Evolutionary conservation across 2,888 invertebrate species (phyloP), one percentile per base, ranked within the genome.

Genomic region (Andricus quercusramuli): DNA sequence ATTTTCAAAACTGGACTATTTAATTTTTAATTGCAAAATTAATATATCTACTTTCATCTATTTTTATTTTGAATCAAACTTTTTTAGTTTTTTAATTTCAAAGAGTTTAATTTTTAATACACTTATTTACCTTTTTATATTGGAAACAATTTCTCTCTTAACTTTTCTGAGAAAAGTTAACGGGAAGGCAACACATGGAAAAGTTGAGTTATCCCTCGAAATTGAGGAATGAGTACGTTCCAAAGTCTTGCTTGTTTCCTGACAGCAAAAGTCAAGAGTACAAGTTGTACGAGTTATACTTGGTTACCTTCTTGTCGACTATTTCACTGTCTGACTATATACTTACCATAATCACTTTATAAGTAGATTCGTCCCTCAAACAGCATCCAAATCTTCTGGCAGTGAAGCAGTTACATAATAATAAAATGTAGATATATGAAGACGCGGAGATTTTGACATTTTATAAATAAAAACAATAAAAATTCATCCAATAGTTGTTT

Each of bases 191-290:
- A 62, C 22, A 56, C n/a, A n/a, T 62, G 22, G 17, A 62, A 15
- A 25, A 29, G 62, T 62, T 62, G 25, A 62, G 2, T 62, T 62
- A 25, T 29, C 29, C 6, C 17, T 17, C 29, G 13, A 29, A 62
- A 62, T 62, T 62, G 25, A 62, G 62, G 62, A 62, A 22, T 62
- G 62, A 62, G 62, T 25, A 62, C 25, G 62, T 62, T 13, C 15
- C 22, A 25, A 25, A 62, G 15, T 62, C 62, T 62, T 62, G 25
- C 62, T 13, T 15, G 62, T 29, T 29, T 29, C 29, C 62, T 62
- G 62, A 29, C 17, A 22, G 62, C 17, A 62, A 62, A 62, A 62
- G 62, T 29, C 29, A 2, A 6, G 11, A 25, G n/a, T 62, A 25
- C 15, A 62, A 62, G 25, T 25, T 62, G n/a, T 25, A 62, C 15